Conservation (phyloP, 2,797 vertebrate genomes). For the Myripristis jacobus region DNA sequence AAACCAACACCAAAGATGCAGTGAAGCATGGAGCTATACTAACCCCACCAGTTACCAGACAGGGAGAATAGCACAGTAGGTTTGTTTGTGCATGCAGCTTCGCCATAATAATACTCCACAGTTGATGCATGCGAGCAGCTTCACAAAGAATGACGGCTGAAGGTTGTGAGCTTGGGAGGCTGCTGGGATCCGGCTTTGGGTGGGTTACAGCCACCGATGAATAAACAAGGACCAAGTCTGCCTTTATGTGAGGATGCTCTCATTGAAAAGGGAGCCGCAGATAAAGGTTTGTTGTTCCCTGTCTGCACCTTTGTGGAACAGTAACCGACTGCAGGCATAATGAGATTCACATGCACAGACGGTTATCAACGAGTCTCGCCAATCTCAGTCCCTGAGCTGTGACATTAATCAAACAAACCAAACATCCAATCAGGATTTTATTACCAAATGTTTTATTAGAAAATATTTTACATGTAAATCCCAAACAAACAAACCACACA, state of each 20-base stretch:
- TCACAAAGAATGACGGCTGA: constrained; percentile 54
- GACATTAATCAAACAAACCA: constrained; percentile 59
- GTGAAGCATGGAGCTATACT: constrained; percentile 7
- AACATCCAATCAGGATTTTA: constrained; percentile 56
- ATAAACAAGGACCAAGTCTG: constrained; percentile 48
- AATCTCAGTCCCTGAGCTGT: constrained; percentile 36
- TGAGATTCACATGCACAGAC: constrained; percentile 42
- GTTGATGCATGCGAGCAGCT: constrained; percentile 36
- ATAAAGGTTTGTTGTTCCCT: constrained; percentile 37
- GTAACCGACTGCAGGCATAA: constrained; percentile 51
- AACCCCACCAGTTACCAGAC: not conserved
- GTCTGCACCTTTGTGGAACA: constrained; percentile 49
- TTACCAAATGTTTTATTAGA: constrained; percentile 76
- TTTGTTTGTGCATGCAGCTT: constrained; percentile 54
- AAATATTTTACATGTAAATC: constrained; percentile 71
- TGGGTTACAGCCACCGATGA: constrained; percentile 48
- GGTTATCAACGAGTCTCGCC: constrained; percentile 39
- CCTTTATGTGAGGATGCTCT: constrained; percentile 32
- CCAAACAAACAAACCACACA: constrained; percentile 52
- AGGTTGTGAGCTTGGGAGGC: constrained; percentile 52
- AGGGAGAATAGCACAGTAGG: constrained; percentile 39
- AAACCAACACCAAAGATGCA: constrained; percentile 17
- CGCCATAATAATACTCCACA: constrained; percentile 61
- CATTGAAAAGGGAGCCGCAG: constrained; percentile 36
- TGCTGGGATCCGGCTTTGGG: constrained; percentile 62